A percentile compares a stretch with the other conserved stretches of the same genome.
Conservation (phyloP, 2,113 vertebrate species). For the Pachyramphus minor region DNA sequence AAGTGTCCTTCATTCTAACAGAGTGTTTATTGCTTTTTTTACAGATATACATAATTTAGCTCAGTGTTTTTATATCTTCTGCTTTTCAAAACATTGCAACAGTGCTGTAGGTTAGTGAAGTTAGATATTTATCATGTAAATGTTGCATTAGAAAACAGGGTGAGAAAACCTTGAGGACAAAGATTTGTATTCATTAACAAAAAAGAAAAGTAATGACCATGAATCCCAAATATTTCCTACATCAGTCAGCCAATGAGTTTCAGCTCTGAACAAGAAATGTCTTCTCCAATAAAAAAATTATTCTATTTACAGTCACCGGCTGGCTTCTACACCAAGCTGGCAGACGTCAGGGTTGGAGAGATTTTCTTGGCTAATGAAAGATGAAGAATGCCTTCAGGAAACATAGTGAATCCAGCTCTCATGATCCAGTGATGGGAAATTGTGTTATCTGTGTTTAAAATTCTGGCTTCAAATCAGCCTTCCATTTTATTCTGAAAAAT, state of each 20-base stretch:
- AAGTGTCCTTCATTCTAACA: not conserved
- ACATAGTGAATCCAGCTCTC: not conserved
- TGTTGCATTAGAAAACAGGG: not conserved
- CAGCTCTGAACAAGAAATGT: not conserved
- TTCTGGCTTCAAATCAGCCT: not conserved
- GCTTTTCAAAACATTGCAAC: not conserved
- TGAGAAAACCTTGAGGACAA: not conserved
- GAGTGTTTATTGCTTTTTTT: not conserved
- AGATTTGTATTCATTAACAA: not conserved
- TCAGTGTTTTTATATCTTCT: not conserved
- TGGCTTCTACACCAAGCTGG: not conserved
- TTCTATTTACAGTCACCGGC: not conserved
- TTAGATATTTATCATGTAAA: not conserved
- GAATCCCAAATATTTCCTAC: not conserved
- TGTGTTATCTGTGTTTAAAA: not conserved
- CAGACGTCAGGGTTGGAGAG: not conserved
- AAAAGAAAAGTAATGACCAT: not conserved
- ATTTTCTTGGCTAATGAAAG: not conserved
- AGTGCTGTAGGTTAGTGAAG: not conserved
- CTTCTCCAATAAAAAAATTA: not conserved
- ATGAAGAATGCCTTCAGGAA: not conserved
- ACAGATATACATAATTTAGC: not conserved
- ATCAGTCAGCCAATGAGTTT: not conserved
- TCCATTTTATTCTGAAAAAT: not conserved
- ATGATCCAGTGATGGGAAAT: not conserved